Evolutionary conservation across 2,888 invertebrate species (phyloP), one percentile per base, ranked within the genome.

Genomic region (Hemistola chrysoprasaria): DNA sequence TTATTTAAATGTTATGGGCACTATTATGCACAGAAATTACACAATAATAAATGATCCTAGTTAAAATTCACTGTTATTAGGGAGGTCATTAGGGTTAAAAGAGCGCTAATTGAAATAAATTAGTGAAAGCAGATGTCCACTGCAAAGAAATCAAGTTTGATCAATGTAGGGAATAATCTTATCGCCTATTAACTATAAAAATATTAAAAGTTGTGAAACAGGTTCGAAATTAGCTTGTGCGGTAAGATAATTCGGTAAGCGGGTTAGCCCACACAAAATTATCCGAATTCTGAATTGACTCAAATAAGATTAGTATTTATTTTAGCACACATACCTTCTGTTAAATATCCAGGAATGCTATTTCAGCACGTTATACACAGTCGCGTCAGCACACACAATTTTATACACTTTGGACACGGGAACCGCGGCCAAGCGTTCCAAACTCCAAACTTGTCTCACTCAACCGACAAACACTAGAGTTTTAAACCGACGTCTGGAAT

Each of bases 311-410:
- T 48, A 50, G 40, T n/a, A 27, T 27, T 22, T 11, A 10, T 32
- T 37, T 3, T 4, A 23, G 5, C 6, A 28, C 34, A 60, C 78
- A 56, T 73, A 82, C 82, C 78, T 74, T 63, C 45, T 59, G 52
- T 53, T 62, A 55, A 51, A 61, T 47, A 54, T 71, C 67, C 71
- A 69, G 59, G 43, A 65, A 73, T 66, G 71, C 65, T 65, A 65
- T 63, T 65, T 66, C 63, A 67, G 67, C 73, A 68, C 75, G 69
- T 66, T 70, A 68, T 60, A 71, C 78, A 78, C 82, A 83, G 16
- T 16, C n/a, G n/a, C 71, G 65, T 72, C 67, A 58, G 65, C 74
- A 82, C 81, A 70, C 80, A 84, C 80, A 72, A 75, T 66, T 59
- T 71, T 60, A 66, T 69, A 72, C 76, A 72, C 77, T 73, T 58